Evolutionary conservation across 64 coral and sea anemone genomes (phyloP).

Genomic region (Pachyseris speciosa): DNA sequence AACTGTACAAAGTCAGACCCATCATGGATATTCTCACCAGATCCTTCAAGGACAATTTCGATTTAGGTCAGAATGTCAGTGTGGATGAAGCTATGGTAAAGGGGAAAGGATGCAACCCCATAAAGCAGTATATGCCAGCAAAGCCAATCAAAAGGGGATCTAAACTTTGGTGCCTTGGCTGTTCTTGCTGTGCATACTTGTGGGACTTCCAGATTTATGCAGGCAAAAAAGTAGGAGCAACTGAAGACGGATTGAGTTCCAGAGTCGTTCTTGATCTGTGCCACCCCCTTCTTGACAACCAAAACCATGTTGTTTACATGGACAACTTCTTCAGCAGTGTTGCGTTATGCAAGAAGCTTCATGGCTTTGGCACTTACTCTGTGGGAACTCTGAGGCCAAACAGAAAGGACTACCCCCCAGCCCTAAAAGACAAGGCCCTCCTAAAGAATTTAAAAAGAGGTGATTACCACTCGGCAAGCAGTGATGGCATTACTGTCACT

Average conservation of each 20-base stretch:
- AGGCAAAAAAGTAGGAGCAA: too few species aligned
- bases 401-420: background rate
- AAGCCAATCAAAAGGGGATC: background rate
- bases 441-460: background rate
- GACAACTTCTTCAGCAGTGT: constrained; percentile 26
- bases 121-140: background rate
- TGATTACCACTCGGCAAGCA: background rate
- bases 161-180: background rate
- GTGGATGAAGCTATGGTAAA: background rate
- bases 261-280: too few species aligned
- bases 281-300: background rate
- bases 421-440: background rate
- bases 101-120: background rate
- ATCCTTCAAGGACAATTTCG: background rate
- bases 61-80: background rate
- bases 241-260: too few species aligned
- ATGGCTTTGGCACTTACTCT: background rate
- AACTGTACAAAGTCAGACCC: background rate
- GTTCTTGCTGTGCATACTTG: constrained; percentile 5
- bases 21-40: background rate
- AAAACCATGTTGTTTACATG: background rate
- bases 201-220: constrained; percentile 14
- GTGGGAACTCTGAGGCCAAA: constrained; percentile 22
- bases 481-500: background rate
- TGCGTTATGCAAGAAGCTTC: background rate